Evolutionary conservation across 2,888 invertebrate species (phyloP).

Genomic region (Lasioglossum morio): DNA sequence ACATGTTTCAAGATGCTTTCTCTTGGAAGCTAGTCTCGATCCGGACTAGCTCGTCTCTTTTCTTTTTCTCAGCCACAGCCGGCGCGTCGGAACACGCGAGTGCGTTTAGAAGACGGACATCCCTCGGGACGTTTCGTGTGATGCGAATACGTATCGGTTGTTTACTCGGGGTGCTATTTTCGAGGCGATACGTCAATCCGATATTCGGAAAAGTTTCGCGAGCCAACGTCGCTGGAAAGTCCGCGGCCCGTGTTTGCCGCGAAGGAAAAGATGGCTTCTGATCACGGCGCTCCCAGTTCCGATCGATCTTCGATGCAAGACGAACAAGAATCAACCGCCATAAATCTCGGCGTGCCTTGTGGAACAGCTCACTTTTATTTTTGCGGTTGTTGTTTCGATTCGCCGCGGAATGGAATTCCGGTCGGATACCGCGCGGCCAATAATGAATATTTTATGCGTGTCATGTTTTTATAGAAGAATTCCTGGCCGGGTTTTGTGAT

Average conservation of each 20-base stretch:
- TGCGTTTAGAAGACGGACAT: conserved; percentile 69
- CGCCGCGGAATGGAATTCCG: not conserved
- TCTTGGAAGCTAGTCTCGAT: conserved; percentile 31
- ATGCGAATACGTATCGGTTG: conserved; percentile 80
- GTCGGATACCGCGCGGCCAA: not conserved
- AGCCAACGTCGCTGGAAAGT: conserved; percentile 64
- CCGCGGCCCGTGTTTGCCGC: conserved; percentile 60
- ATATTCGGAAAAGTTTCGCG: conserved; percentile 75
- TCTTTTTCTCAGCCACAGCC: conserved; percentile 55
- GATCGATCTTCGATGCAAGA: conserved; percentile 66
- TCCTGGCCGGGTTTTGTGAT: not conserved
- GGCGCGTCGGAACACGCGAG: conserved; percentile 59
- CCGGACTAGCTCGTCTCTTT: conserved; percentile 14
- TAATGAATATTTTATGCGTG: conserved; percentile 12
- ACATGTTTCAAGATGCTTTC: conserved; percentile 37
- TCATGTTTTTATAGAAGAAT: conserved; percentile 5
- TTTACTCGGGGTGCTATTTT: conserved; percentile 81
- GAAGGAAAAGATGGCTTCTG: conserved; percentile 57
- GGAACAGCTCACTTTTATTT: conserved; percentile 35
- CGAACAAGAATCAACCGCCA: conserved; percentile 64
- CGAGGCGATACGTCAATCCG: conserved; percentile 82
- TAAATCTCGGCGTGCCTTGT: conserved; percentile 60
- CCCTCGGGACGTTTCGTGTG: conserved; percentile 66
- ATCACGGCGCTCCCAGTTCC: conserved; percentile 37
- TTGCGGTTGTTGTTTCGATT: not conserved